A percentile compares a stretch with the other conserved stretches of the same genome.
Evolutionary conservation across 2,797 vertebrate species (phyloP).

Genomic region (Hafferia zeledoni): DNA sequence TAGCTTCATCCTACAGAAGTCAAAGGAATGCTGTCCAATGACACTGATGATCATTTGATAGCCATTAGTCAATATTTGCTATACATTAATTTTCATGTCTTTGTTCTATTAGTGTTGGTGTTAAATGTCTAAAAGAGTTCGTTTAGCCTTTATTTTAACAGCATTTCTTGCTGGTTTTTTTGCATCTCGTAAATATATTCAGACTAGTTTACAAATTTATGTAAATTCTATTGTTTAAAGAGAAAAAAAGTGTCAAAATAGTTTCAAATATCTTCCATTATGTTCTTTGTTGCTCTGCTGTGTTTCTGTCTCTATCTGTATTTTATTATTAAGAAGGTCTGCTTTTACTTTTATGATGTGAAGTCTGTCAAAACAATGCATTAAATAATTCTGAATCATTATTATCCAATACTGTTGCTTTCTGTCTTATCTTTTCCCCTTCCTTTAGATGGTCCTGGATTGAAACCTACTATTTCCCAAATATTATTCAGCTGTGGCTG

Average conservation of each 20-base stretch:
- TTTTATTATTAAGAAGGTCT: conserved; percentile 73
- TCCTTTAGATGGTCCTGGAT: conserved; percentile 24
- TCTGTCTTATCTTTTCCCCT: not conserved
- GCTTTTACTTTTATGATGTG: conserved; percentile 71
- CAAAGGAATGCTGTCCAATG: not conserved
- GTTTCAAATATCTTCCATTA: conserved; percentile 70
- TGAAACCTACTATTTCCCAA: conserved; percentile 23
- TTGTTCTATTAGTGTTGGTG: not conserved
- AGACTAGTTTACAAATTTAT: conserved; percentile 66
- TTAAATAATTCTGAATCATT: conserved; percentile 73
- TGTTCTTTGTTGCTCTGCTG: conserved; percentile 61
- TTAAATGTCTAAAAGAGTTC: not conserved
- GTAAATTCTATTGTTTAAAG: conserved; percentile 66
- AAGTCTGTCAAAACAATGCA: conserved; percentile 79
- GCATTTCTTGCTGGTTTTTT: conserved; percentile 44
- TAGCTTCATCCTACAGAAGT: not conserved
- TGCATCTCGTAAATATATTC: conserved; percentile 46
- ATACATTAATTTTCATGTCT: not conserved
- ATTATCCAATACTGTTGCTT: conserved; percentile 58
- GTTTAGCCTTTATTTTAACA: conserved; percentile 27
- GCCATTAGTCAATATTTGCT: not conserved
- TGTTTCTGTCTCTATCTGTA: conserved; percentile 69
- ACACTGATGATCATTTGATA: not conserved
- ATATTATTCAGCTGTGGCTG: not conserved
- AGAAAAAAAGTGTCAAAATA: conserved; percentile 73